Base-by-base conservation (phyloP, 2,113 vertebrate species). In the Hyperopisus bebe region DNA sequence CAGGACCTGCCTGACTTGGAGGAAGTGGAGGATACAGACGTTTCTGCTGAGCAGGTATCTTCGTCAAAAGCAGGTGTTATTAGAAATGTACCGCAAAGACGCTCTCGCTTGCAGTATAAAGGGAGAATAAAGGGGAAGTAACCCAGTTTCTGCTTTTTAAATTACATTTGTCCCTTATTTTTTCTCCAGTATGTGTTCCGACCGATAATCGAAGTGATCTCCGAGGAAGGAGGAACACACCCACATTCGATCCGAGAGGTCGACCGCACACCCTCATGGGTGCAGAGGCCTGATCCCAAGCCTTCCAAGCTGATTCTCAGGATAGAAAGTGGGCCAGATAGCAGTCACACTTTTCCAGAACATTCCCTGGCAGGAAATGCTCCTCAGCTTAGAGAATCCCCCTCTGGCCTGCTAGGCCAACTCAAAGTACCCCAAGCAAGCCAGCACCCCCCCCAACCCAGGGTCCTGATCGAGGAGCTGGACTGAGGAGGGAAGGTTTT, bases 1-100 rank as follows among this genome's bases (percentile, higher is more conserved):
- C 70, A 97, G 97, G 97, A 99, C 84, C 95, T 99, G 85, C 98
- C 98, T 0, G 98, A 99, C 93, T 94, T 99, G 91, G 97, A 99
- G 91, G 97, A 98, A 5, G 47, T 93, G 19, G 94, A 47, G 17
- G 44, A 95, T 46, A 4, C 89, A 2, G 48, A 55, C 13, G 7
- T 55, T 31, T 87, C 47, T 46, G 90, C 88, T 90, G 91, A 89
- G 62, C 90, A 95, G 92, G 94, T 94, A 91, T 85, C 27, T 46
- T 48, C 87, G 19, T 62, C 47, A 35, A 35, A 31, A 87, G 44
- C 11, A 87, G 27, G n/a, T 31, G 27, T 84, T 31, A 62, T 21
- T 77, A 42, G 74, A 42, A 2, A 44, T 42, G 24, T 51, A 89
- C 3, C 86, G 46, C 21, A 48, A 27, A 42, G 62, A 39, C 15